Evolutionary conservation across 2,888 invertebrate species (phyloP).

Genomic region (Chloromyia formosa): DNA sequence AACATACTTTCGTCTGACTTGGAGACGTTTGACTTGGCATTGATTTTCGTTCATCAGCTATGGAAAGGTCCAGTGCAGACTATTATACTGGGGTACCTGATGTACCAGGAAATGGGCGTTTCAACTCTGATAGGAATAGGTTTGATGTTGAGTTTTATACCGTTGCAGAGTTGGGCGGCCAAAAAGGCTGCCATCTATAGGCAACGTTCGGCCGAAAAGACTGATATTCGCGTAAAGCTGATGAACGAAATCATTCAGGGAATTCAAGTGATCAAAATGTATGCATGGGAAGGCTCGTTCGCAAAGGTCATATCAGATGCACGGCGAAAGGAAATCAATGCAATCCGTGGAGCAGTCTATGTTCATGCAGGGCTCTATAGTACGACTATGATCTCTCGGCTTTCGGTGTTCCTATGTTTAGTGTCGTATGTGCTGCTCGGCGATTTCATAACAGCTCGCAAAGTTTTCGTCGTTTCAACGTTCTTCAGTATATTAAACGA

Average conservation of each 20-base stretch:
- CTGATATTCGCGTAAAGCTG: constrained; percentile 84
- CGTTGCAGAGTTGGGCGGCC: constrained; percentile 77
- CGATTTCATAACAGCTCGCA: constrained; percentile 76
- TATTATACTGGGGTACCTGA: constrained; percentile 65
- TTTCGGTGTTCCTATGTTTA: constrained; percentile 80
- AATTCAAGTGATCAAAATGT: constrained; percentile 72
- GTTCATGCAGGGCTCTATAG: constrained; percentile 75
- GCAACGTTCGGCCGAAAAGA: constrained; percentile 76
- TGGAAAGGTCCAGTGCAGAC: constrained; percentile 86
- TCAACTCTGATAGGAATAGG: constrained; percentile 77
- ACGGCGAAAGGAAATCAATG: constrained; percentile 76
- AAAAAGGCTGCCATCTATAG: constrained; percentile 74
- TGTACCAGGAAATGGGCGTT: constrained; percentile 70
- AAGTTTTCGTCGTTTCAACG: constrained; percentile 80
- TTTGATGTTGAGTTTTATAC: constrained; percentile 76
- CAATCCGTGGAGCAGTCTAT: constrained; percentile 73
- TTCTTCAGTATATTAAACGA: constrained; percentile 83
- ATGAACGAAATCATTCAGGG: too few species aligned
- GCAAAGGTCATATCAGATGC: constrained; percentile 76
- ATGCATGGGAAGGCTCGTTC: constrained; percentile 86
- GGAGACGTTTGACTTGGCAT: constrained; percentile 88
- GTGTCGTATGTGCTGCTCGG: constrained; percentile 73
- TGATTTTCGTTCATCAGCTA: constrained; percentile 88
- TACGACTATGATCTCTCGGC: constrained; percentile 80
- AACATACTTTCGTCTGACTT: constrained; percentile 97